These are phyloP conservation scores for Antheraea pernyi DNA, from an alignment of 1,140 invertebrate species.

Conservation along the genomic window DNA sequence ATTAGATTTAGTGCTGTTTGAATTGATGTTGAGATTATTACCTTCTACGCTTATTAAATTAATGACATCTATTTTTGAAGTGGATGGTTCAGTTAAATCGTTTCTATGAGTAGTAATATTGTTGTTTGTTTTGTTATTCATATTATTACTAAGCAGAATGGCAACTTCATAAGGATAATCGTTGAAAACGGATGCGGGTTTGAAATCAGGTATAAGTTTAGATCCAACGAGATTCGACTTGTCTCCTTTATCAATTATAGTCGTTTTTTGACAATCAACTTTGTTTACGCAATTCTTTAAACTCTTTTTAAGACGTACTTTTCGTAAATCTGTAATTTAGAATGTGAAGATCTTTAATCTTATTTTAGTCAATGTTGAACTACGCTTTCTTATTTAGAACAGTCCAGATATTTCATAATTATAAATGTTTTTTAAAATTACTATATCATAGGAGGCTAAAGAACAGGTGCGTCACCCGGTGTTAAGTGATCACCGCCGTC, in stretches of 20 bases:
- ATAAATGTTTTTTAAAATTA: no score
- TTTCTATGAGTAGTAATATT: background rate
- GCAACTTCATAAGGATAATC: constrained; percentile 59
- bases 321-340: constrained; percentile 24
- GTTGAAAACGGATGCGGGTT: constrained; percentile 46
- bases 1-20: constrained; percentile 13
- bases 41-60: background rate
- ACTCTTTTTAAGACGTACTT: constrained; percentile 25
- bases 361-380: background rate
- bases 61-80: background rate
- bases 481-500: no score
- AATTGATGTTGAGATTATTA: constrained; percentile 1
- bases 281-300: constrained; percentile 31
- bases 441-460: no score
- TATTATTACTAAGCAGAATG: constrained; percentile 38
- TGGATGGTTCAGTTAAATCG: background rate
- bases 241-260: background rate
- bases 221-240: constrained; percentile 27
- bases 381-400: no score
- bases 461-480: no score
- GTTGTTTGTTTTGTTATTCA: constrained; percentile 8
- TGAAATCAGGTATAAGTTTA: constrained; percentile 39
- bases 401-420: no score
- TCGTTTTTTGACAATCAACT: constrained; percentile 20
- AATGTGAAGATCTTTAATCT: background rate